A percentile compares a stretch with the other conserved stretches of the same genome.
Evolutionary conservation across 2,797 vertebrate species (phyloP).

Genomic region (Enteromius afrohamiltoni): DNA sequence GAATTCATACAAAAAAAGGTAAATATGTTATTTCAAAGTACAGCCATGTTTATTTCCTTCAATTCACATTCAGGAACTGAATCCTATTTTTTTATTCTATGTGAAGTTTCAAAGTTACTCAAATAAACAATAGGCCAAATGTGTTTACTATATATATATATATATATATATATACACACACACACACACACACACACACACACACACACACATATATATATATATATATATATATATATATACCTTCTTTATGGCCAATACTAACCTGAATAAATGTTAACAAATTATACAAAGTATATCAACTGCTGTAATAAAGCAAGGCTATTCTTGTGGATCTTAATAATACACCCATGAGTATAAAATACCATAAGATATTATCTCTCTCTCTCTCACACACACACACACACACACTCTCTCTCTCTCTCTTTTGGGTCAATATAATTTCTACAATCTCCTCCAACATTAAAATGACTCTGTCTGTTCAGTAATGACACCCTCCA

Average conservation of each 20-base stretch:
- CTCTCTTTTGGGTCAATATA: background rate
- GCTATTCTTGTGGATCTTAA: background rate
- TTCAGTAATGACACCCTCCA: constrained; percentile 55
- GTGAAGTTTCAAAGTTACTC: background rate
- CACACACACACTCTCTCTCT: background rate
- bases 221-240: too few relatives aligned
- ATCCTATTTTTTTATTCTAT: background rate
- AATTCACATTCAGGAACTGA: background rate
- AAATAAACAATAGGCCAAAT: background rate
- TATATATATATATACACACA: too few relatives aligned
- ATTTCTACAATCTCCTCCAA: background rate
- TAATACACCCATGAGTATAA: background rate
- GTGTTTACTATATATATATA: background rate
- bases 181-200: too few relatives aligned
- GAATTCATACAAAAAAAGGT: background rate
- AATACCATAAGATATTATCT: background rate
- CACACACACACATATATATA: too few relatives aligned
- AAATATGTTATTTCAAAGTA: background rate
- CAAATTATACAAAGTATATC: background rate
- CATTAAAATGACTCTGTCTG: constrained; percentile 55
- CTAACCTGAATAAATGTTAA: background rate
- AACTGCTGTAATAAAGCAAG: background rate
- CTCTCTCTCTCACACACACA: background rate
- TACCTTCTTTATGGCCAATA: background rate
- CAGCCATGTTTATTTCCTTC: background rate